Evolutionary conservation across 1,140 invertebrate genomes (phyloP), one percentile per base, ranked within the genome.

Genomic region (Temnothorax longispinosus): DNA sequence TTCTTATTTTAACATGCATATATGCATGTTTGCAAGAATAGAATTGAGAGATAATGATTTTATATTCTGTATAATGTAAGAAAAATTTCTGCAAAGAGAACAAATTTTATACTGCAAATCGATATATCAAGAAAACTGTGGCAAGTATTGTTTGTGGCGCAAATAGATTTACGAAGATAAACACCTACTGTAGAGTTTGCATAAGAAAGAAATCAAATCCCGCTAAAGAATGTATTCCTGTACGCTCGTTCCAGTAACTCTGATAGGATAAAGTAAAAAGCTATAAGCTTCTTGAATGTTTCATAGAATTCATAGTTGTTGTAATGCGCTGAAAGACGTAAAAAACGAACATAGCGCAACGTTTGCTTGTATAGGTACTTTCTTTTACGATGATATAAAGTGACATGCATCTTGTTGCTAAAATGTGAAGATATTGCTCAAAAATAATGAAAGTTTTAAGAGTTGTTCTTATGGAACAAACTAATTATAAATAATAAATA

Each of bases 271-370:
- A 64, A 44, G 38, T 75, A 87, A 75, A 38, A 87, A 56, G 77
- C 50, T 74, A 44, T 44, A 65, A 87, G 69, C 18, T 54, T 71
- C 27, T 64, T 75, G 58, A 87, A 87, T 84, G 50, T 87, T 84
- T 75, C 69, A 84, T 87, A 41, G 58, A 38, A 84, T 84, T 75
- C 69, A 84, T 87, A 52, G 58, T 38, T 84, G 58, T 50, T 87
- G 35, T 67, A 47, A 84, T 84, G 64, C 56, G 35, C 44, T 52
- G 58, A 77, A 85, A 64, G 44, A 41, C 52, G 52, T 27, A 21
- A 47, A 56, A 58, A 82, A 81, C 38, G 13, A 77, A 50, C 1
- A 11, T 44, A 13, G 64, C n/a, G 15, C 50, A 47, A 35, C 13
- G 27, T 15, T 58, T 71, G 21, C n/a, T 69, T 18, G 50, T n/a